Evolutionary conservation across 2,113 vertebrate species (phyloP).

Genomic region (Campylomormyrus tamandua): DNA sequence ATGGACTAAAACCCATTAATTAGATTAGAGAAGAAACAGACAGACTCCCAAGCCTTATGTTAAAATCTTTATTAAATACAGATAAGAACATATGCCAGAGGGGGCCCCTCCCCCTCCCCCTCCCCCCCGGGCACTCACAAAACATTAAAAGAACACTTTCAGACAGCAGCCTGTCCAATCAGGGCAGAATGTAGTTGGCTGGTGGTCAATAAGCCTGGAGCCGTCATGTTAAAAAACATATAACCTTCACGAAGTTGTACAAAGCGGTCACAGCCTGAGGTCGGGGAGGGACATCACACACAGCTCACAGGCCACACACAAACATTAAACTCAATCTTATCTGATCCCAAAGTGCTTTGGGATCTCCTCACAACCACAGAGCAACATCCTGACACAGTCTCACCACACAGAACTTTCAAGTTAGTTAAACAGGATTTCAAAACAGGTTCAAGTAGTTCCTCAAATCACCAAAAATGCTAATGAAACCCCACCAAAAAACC

Average conservation of each 20-base stretch:
- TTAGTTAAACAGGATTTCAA: background rate
- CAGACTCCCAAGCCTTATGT: background rate
- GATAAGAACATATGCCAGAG: background rate
- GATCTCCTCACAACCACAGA: background rate
- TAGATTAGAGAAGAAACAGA: background rate
- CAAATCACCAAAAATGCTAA: background rate
- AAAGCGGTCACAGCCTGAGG: background rate
- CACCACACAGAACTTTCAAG: background rate
- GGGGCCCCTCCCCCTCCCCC: background rate
- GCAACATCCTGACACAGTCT: background rate
- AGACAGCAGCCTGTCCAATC: background rate
- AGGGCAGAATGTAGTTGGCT: background rate
- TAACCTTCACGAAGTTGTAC: background rate
- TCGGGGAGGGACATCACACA: background rate
- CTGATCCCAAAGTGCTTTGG: background rate
- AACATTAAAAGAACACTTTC: background rate
- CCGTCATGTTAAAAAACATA: background rate
- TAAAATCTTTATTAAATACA: constrained; percentile 3
- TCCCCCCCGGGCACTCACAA: background rate
- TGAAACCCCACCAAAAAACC: background rate
- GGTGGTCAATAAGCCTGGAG: background rate
- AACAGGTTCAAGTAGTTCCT: background rate
- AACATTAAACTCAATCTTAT: background rate
- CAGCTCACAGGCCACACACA: background rate
- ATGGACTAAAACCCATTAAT: background rate